Evolutionary conservation across 1,140 invertebrate genomes (phyloP).

Genomic region (Tetragonula clypearis): DNA sequence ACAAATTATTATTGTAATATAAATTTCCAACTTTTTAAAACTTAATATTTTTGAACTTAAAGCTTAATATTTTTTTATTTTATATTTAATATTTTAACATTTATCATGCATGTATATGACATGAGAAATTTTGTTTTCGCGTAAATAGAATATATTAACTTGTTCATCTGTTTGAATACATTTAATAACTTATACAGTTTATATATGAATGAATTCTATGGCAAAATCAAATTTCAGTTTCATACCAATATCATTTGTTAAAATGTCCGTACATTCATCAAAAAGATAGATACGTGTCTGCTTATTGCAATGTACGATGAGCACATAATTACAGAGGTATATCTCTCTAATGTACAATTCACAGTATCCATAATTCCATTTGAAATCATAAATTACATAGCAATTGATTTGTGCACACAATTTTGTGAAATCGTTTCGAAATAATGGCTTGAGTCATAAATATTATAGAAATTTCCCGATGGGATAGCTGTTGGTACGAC

Average conservation of each 20-base stretch:
- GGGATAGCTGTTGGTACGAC: background rate
- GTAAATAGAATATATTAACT: too few relatives aligned
- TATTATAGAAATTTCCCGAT: conserved; percentile 31
- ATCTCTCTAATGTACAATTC: conserved; percentile 36
- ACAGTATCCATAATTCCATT: conserved; percentile 12
- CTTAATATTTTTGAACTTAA: too few relatives aligned
- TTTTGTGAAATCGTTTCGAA: conserved; percentile 12
- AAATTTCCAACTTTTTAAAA: too few relatives aligned
- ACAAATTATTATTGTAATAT: too few relatives aligned
- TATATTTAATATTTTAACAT: too few relatives aligned
- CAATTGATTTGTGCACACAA: conserved; percentile 41
- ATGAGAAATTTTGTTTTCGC: too few relatives aligned
- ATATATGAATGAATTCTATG: too few relatives aligned
- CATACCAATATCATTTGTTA: background rate
- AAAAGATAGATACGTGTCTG: background rate
- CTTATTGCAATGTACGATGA: conserved; percentile 2
- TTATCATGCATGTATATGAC: too few relatives aligned
- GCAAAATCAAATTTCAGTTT: background rate
- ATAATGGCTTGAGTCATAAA: conserved; percentile 33
- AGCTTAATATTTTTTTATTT: too few relatives aligned
- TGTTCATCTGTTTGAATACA: background rate
- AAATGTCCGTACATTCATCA: background rate
- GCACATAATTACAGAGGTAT: conserved; percentile 8
- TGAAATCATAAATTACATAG: conserved; percentile 20
- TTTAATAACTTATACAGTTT: background rate